These are phyloP conservation scores for Carassius auratus DNA, from an alignment of 2,113 vertebrate species.

Conservation along the genomic window DNA sequence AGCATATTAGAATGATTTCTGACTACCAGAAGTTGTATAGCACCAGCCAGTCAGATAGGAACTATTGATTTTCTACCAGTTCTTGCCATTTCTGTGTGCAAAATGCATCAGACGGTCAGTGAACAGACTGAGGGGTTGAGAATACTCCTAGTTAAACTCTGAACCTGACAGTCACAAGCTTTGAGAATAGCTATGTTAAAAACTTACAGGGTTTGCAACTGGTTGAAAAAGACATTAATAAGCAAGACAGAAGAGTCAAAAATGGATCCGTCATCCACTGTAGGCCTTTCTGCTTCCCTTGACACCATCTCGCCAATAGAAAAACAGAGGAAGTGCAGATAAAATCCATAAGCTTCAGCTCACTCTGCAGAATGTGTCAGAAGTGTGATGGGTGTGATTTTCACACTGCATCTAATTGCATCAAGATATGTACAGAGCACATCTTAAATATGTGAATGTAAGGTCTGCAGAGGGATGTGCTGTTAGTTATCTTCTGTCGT, in stretches of 20 bases:
- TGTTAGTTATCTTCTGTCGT: not conserved
- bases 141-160: not conserved
- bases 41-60: not conserved
- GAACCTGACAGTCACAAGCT: not conserved
- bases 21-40: not conserved
- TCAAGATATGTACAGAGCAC: slow-evolving; percentile 9
- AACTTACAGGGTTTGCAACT: not conserved
- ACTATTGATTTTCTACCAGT: not conserved
- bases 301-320: slow-evolving; percentile 13
- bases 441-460: slow-evolving; percentile 18
- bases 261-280: not conserved
- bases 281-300: not conserved
- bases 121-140: not conserved
- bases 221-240: slow-evolving; percentile 17
- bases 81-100: not conserved
- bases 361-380: slow-evolving; percentile 15
- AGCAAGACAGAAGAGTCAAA: not conserved
- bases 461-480: not conserved
- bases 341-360: slow-evolving; percentile 16
- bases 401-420: slow-evolving; percentile 23
- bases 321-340: slow-evolving; percentile 5
- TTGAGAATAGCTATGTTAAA: not conserved
- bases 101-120: not conserved
- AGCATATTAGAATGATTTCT: too few species aligned
- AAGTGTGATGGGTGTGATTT: slow-evolving; percentile 13